Conservation (phyloP, 2,888 invertebrate species). For the Tanytarsus gracilentus region DNA sequence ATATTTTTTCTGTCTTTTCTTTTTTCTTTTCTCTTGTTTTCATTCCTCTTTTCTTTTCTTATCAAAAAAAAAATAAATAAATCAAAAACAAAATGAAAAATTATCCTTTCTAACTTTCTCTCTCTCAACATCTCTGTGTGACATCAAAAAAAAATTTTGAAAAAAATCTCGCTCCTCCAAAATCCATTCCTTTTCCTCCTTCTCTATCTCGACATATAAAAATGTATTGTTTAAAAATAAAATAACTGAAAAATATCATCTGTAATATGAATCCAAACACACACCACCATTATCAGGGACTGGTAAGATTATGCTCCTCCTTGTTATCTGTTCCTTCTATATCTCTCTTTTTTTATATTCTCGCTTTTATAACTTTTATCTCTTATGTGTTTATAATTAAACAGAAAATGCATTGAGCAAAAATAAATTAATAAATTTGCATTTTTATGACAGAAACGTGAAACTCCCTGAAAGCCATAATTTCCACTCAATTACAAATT, state of each 20-base stretch:
- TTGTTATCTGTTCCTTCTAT: slow-evolving; percentile 4
- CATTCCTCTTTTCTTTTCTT: not conserved
- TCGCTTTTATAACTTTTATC: not conserved
- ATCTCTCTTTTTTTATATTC: not conserved
- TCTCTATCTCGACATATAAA: not conserved
- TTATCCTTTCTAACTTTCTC: too few relatives aligned
- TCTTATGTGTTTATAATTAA: not conserved
- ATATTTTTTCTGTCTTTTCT: not conserved
- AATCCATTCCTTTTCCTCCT: not conserved
- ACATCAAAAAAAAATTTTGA: too few relatives aligned
- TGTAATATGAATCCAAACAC: not conserved
- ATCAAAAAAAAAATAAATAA: not conserved
- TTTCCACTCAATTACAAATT: not conserved
- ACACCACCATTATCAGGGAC: slow-evolving; percentile 27
- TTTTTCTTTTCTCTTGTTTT: too few relatives aligned
- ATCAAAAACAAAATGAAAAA: not conserved
- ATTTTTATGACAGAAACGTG: not conserved
- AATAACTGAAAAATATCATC: not conserved
- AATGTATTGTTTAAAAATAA: not conserved
- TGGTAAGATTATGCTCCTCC: slow-evolving; percentile 22
- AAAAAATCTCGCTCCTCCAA: not conserved
- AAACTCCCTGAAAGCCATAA: not conserved
- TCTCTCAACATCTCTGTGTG: too few relatives aligned
- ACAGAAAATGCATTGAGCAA: not conserved
- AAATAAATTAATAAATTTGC: too few relatives aligned